Percentiles rank a stretch among this genome's conserved stretches.
Evolutionary conservation across 2,797 vertebrate genomes (phyloP).

Genomic region (Hydrolagus colliei): DNA sequence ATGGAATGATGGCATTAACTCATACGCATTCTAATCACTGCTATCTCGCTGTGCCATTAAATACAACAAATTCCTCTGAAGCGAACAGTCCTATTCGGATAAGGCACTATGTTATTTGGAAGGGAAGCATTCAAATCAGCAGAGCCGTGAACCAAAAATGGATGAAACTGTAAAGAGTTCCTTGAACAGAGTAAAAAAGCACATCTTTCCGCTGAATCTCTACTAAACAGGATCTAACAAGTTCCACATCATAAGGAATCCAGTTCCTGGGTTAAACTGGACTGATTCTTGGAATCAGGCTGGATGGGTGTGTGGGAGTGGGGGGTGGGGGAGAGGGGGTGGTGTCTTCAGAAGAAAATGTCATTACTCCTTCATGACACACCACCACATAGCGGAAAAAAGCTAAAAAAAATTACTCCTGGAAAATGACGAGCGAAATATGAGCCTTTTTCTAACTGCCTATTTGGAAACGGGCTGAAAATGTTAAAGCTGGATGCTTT

Average conservation of each 20-base stretch:
- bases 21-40: not conserved
- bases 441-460: not conserved
- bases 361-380: not conserved
- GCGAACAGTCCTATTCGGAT: not conserved
- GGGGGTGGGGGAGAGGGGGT: no score
- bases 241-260: constrained; percentile 4
- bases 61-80: not conserved
- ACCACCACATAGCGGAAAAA: not conserved
- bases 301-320: not conserved
- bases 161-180: not conserved
- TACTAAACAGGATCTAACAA: not conserved
- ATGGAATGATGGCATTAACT: not conserved
- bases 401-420: not conserved
- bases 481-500: no score
- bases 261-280: not conserved
- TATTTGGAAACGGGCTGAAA: constrained; percentile 1
- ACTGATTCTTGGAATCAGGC: constrained; percentile 8
- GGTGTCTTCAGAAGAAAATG: not conserved
- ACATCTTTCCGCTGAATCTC: not conserved
- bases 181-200: not conserved
- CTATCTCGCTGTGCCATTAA: not conserved
- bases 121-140: not conserved
- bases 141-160: not conserved
- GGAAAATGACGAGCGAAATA: not conserved
- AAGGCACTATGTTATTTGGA: not conserved